These are phyloP conservation scores for Mesopsocus fuscifrons DNA, from an alignment of 2,888 invertebrate genomes.

Conservation along the genomic window DNA sequence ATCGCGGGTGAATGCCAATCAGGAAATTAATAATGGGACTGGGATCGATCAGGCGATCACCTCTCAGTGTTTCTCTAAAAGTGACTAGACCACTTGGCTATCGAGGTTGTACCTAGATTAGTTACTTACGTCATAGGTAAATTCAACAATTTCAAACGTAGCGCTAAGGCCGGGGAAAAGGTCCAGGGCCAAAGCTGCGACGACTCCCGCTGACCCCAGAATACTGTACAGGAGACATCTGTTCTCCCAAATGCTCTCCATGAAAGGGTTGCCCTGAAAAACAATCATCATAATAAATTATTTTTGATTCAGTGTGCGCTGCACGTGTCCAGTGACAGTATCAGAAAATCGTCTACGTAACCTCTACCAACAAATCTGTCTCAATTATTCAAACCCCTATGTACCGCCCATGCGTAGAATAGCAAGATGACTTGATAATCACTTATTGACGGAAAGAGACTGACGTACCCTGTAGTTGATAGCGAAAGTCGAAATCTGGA, in stretches of 20 bases:
- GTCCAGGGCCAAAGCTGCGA: conserved; percentile 70
- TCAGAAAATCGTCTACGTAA: conserved; percentile 10
- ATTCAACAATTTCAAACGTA: conserved; percentile 89
- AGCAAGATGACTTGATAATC: too few relatives aligned
- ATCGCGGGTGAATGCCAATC: too few relatives aligned
- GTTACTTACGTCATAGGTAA: conserved; percentile 67
- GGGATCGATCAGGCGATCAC: too few relatives aligned
- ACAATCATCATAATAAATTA: background rate
- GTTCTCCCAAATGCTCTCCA: conserved; percentile 91
- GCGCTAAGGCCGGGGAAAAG: conserved; percentile 64
- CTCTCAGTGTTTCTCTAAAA: too few relatives aligned
- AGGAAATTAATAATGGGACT: too few relatives aligned
- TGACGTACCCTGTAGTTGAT: conserved; percentile 89
- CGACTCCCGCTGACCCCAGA: conserved; percentile 57
- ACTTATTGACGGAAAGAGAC: too few relatives aligned
- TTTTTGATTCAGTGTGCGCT: conserved; percentile 2
- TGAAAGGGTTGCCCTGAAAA: conserved; percentile 87
- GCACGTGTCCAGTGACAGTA: conserved; percentile 10
- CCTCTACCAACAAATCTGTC: conserved; percentile 1
- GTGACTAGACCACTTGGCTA: too few relatives aligned
- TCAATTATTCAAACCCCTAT: too few relatives aligned
- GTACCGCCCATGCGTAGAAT: too few relatives aligned
- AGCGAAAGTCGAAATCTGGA: conserved; percentile 96
- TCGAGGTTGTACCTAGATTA: too few relatives aligned
- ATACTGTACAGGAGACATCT: conserved; percentile 83